Evolutionary conservation across 2,888 invertebrate genomes (phyloP).

Genomic region (Drosophila trichaetosa): DNA sequence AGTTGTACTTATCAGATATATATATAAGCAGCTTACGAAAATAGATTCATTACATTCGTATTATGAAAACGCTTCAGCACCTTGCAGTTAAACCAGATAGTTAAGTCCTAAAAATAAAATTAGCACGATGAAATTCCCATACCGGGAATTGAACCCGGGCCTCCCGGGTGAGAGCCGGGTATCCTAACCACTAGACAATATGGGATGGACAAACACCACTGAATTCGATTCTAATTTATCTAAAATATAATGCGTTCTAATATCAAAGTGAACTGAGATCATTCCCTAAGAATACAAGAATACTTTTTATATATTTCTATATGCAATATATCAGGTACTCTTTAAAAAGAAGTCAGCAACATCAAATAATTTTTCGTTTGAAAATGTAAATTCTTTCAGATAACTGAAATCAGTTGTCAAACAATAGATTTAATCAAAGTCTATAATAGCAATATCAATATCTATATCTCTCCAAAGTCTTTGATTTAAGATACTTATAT

Average conservation of each 20-base stretch:
- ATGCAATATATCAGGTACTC: too few relatives aligned
- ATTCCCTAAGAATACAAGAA: background rate
- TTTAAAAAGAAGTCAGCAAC: background rate
- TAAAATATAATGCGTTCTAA: background rate
- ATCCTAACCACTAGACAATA: conserved; percentile 76
- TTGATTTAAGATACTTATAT: background rate
- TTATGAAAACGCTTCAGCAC: background rate
- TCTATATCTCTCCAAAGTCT: background rate
- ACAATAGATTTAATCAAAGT: background rate
- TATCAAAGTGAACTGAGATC: background rate
- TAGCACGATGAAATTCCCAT: too few relatives aligned
- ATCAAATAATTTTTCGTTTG: background rate
- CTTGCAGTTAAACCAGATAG: background rate
- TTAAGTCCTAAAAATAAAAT: background rate
- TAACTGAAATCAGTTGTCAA: background rate
- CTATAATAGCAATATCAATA: background rate
- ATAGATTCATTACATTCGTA: background rate
- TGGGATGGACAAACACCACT: conserved; percentile 36
- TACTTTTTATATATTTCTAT: background rate
- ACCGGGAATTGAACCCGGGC: conserved; percentile 76
- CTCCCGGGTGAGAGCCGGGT: conserved; percentile 76
- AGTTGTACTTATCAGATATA: background rate
- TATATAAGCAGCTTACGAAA: background rate
- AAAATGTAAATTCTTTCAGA: background rate
- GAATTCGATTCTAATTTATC: background rate